Conservation (phyloP, 2,113 vertebrate species). For the Sander vitreus region DNA sequence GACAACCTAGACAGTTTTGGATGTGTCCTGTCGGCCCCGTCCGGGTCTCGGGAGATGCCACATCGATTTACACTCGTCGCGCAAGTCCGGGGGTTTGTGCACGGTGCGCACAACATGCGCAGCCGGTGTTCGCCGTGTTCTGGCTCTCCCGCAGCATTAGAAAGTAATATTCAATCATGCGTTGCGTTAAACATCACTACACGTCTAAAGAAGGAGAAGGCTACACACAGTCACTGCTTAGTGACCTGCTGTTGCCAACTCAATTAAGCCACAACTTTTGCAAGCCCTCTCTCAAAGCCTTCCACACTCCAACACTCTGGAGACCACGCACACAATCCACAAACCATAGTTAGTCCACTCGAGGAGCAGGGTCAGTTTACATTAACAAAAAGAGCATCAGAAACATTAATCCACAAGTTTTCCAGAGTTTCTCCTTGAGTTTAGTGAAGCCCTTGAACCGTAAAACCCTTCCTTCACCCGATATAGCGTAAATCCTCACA, state of each 20-base stretch:
- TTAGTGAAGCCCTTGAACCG: conserved; percentile 55
- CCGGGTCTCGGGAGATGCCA: conserved; percentile 76
- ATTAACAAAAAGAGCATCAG: conserved; percentile 16
- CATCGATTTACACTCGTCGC: conserved; percentile 76
- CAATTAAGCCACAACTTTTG: conserved; percentile 65
- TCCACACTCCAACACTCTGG: conserved; percentile 52
- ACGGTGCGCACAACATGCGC: conserved; percentile 78
- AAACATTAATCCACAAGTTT: conserved; percentile 52
- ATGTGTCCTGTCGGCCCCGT: conserved; percentile 80
- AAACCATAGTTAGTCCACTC: conserved; percentile 57
- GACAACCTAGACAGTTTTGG: conserved; percentile 85
- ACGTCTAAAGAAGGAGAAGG: conserved; percentile 35
- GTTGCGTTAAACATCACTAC: conserved; percentile 65
- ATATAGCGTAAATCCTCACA: conserved; percentile 70
- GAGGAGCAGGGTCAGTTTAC: conserved; percentile 24
- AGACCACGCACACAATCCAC: conserved; percentile 51
- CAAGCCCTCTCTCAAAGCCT: conserved; percentile 42
- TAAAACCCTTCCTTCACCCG: conserved; percentile 58
- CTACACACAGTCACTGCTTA: conserved; percentile 53
- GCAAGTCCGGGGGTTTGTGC: conserved; percentile 72
- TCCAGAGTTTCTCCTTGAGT: conserved; percentile 55
- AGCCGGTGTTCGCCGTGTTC: conserved; percentile 75
- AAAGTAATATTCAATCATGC: conserved; percentile 56
- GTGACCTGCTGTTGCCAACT: conserved; percentile 65
- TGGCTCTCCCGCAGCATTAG: conserved; percentile 80